Evolutionary conservation across 2,888 invertebrate species (phyloP).

Genomic region (Ornithoptera alexandrae): DNA sequence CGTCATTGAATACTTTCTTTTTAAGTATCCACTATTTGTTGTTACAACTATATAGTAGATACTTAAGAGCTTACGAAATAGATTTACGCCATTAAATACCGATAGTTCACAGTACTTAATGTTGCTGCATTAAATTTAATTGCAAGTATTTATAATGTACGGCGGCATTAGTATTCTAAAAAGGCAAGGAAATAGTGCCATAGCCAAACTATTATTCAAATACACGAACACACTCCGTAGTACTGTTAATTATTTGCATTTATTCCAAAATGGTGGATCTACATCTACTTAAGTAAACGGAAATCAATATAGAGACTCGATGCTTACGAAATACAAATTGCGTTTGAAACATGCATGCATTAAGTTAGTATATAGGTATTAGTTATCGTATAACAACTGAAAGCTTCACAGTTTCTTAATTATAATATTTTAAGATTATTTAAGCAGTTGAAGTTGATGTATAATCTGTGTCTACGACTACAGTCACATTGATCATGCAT

Average conservation of each 20-base stretch:
- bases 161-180: constrained; percentile 28
- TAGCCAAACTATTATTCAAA: constrained; percentile 28
- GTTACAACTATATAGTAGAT: background rate
- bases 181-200: constrained; percentile 24
- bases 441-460: too few relatives aligned
- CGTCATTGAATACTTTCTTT: background rate
- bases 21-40: background rate
- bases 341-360: background rate
- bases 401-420: too few relatives aligned
- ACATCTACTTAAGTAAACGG: constrained; percentile 15
- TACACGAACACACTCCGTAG: constrained; percentile 14
- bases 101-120: constrained; percentile 18
- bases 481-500: too few relatives aligned
- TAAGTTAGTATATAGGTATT: background rate
- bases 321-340: background rate
- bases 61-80: constrained; percentile 8
- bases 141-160: constrained; percentile 24
- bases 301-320: constrained; percentile 13
- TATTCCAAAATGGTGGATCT: constrained; percentile 13
- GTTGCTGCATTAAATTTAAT: constrained; percentile 18
- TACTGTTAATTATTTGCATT: constrained; percentile 29
- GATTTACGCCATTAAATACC: constrained; percentile 12
- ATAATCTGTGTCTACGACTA: too few relatives aligned
- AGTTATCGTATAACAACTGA: background rate
- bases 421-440: too few relatives aligned